Evolutionary conservation across 2,888 invertebrate genomes (phyloP).

Genomic region (Hemicrepidius hirtus): DNA sequence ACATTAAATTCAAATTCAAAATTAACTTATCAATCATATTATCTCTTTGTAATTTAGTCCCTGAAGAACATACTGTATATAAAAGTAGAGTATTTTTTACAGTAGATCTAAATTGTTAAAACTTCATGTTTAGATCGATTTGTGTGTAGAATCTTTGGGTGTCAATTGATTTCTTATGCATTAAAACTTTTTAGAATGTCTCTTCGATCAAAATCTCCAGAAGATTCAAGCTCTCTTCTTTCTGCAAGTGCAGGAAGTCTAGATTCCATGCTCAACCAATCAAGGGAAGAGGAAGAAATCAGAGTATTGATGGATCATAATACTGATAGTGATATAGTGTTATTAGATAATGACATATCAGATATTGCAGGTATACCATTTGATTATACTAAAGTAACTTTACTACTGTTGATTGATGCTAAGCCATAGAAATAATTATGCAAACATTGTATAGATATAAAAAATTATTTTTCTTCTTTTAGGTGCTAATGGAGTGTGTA

Average conservation of each 20-base stretch:
- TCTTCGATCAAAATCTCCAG: conserved; percentile 83
- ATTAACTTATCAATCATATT: too few relatives aligned
- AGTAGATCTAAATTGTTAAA: too few relatives aligned
- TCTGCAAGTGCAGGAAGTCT: conserved; percentile 86
- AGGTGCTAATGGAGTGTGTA: conserved; percentile 61
- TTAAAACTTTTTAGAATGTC: conserved; percentile 74
- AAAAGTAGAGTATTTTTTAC: too few relatives aligned
- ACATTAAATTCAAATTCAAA: too few relatives aligned
- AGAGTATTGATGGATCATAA: conserved; percentile 76
- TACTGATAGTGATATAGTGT: conserved; percentile 57
- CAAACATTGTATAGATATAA: too few relatives aligned
- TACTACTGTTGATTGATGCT: too few relatives aligned
- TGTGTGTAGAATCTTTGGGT: too few relatives aligned
- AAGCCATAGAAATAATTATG: too few relatives aligned
- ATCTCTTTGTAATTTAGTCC: too few relatives aligned
- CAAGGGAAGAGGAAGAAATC: conserved; percentile 87
- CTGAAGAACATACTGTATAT: too few relatives aligned
- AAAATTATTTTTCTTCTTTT: conserved; percentile 31
- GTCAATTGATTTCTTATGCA: neutral
- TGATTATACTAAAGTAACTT: too few relatives aligned
- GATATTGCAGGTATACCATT: conserved; percentile 65
- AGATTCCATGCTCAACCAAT: conserved; percentile 91
- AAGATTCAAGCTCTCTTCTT: conserved; percentile 80
- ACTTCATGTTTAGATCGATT: too few relatives aligned
- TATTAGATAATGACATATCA: conserved; percentile 67